Evolutionary conservation across 2,888 invertebrate genomes (phyloP).

Genomic region (Gerris lacustris): DNA sequence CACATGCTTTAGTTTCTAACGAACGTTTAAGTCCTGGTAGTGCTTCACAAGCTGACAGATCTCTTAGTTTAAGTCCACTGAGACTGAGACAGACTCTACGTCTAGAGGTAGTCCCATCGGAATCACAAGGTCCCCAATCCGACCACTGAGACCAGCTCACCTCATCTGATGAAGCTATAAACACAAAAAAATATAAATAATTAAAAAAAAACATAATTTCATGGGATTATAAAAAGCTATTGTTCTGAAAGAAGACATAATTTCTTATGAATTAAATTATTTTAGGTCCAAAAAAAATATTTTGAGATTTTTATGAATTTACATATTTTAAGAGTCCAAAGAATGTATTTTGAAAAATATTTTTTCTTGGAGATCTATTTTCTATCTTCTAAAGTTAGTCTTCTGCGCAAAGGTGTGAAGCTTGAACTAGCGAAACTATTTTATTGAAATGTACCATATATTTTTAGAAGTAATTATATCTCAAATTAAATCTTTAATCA

Average conservation of each 20-base stretch:
- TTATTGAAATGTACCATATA: no score
- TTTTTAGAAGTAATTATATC: no score
- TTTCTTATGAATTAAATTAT: neutral
- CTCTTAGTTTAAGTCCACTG: conserved; percentile 24
- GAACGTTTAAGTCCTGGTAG: neutral
- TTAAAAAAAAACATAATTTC: neutral
- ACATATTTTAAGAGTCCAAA: no score
- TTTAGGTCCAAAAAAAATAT: no score
- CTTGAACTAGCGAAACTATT: no score
- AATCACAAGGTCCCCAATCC: conserved; percentile 30
- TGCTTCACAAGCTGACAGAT: conserved; percentile 6
- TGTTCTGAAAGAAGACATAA: neutral
- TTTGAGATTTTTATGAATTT: no score
- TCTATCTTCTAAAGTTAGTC: no score
- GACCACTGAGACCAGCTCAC: conserved; percentile 32
- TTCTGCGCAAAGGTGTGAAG: no score
- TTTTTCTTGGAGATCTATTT: no score
- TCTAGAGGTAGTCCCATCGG: conserved; percentile 17
- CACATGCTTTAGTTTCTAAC: neutral
- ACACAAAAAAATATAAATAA: neutral
- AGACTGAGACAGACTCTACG: conserved; percentile 25
- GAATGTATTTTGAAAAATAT: no score
- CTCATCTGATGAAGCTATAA: conserved; percentile 29
- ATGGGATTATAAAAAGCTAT: neutral
- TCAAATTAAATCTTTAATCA: no score